Percentiles rank a stretch among this genome's conserved stretches.
Evolutionary conservation across 2,113 vertebrate species (phyloP).

Genomic region (Perca schrenkii): DNA sequence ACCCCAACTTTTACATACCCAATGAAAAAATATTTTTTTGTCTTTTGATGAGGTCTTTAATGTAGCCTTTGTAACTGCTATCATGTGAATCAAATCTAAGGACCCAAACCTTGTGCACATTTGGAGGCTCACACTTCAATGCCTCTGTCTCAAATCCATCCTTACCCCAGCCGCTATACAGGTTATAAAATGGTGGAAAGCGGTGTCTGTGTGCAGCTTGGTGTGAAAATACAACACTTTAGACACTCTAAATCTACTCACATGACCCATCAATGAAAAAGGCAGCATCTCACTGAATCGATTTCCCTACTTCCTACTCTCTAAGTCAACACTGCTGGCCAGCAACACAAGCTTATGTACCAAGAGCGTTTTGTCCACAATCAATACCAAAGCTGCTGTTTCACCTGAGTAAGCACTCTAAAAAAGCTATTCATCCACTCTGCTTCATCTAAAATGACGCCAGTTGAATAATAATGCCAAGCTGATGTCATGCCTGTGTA

Average conservation of each 20-base stretch:
- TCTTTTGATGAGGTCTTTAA: not conserved
- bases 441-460: slow-evolving; percentile 6
- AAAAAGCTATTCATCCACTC: slow-evolving; percentile 42
- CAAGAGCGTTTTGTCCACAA: slow-evolving; percentile 2
- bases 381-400: slow-evolving; percentile 47
- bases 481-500: not conserved
- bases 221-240: slow-evolving; percentile 30
- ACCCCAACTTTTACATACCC: no score
- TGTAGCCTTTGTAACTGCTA: not conserved
- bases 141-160: not conserved
- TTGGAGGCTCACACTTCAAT: not conserved
- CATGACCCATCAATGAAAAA: slow-evolving; percentile 36
- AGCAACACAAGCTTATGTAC: slow-evolving; percentile 35
- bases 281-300: slow-evolving; percentile 28
- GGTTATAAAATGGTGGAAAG: not conserved
- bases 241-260: slow-evolving; percentile 32
- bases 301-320: slow-evolving; percentile 47
- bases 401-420: slow-evolving; percentile 47
- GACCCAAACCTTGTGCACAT: not conserved
- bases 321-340: slow-evolving; percentile 42
- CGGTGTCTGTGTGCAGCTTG: not conserved
- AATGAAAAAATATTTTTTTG: not conserved
- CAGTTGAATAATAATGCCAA: slow-evolving; percentile 18
- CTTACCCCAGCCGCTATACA: not conserved
- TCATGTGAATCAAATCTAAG: not conserved